Conservation (phyloP, 2,113 vertebrate genomes). For the Psettodes erumei region DNA sequence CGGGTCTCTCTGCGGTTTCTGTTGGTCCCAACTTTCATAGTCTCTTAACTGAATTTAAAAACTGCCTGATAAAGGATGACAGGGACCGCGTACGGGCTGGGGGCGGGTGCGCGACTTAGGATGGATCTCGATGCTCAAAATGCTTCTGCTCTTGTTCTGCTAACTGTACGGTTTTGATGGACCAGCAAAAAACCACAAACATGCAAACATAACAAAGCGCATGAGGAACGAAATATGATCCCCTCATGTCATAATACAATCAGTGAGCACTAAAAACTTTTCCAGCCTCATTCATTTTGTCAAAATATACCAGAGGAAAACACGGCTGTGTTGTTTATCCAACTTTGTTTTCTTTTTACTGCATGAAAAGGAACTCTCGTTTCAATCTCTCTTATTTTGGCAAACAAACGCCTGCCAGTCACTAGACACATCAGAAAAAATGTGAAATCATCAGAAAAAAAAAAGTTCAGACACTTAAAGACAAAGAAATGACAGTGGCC, state of each 20-base stretch:
- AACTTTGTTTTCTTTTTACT: conserved; percentile 69
- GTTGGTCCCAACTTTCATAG: conserved; percentile 58
- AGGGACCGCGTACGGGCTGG: conserved; percentile 37
- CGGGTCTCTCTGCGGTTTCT: conserved; percentile 62
- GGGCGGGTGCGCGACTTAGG: conserved; percentile 34
- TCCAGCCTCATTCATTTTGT: conserved; percentile 76
- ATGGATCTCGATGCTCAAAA: conserved; percentile 59
- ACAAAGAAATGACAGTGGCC: conserved; percentile 57
- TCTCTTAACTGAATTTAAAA: conserved; percentile 75
- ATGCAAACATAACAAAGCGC: conserved; percentile 75
- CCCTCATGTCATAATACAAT: conserved; percentile 77
- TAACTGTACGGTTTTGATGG: conserved; percentile 63
- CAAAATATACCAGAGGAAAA: conserved; percentile 66
- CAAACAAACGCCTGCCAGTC: conserved; percentile 69
- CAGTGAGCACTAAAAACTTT: conserved; percentile 71
- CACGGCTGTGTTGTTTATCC: conserved; percentile 65
- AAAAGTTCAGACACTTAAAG: conserved; percentile 61
- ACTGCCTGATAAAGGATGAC: conserved; percentile 71
- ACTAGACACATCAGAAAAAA: conserved; percentile 53
- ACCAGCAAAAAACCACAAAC: conserved; percentile 74
- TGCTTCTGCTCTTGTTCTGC: conserved; percentile 55
- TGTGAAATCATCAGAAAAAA: no score
- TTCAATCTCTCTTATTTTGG: conserved; percentile 73
- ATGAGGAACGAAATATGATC: conserved; percentile 74
- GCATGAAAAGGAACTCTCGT: conserved; percentile 73